Evolutionary conservation across 2,888 invertebrate genomes (phyloP).

Genomic region (Spicauda simplicius): DNA sequence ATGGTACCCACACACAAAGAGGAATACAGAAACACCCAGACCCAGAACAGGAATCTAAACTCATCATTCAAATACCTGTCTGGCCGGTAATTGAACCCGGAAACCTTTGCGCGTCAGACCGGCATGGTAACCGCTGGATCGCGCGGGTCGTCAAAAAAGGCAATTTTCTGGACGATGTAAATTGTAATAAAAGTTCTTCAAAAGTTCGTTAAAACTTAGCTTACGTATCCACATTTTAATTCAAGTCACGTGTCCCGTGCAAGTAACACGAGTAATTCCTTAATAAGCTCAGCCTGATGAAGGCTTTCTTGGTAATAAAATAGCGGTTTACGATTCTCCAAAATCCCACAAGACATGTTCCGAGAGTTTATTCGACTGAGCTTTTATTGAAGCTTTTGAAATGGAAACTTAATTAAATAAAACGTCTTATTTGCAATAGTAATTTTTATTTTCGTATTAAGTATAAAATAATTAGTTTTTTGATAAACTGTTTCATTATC

Average conservation of each 20-base stretch:
- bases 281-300: slow-evolving; percentile 7
- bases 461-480: too few species aligned
- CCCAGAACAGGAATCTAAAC: too few species aligned
- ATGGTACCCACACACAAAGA: too few species aligned
- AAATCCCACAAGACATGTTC: background rate
- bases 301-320: slow-evolving; percentile 6
- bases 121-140: too few species aligned
- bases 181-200: background rate
- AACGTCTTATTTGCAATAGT: background rate
- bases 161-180: too few species aligned
- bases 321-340: slow-evolving; percentile 12
- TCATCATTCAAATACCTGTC: too few species aligned
- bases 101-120: too few species aligned
- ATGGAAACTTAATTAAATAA: background rate
- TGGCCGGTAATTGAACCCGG: too few species aligned
- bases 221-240: background rate
- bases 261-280: slow-evolving; percentile 9
- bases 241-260: background rate
- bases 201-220: background rate
- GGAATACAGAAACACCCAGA: too few species aligned
- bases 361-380: background rate
- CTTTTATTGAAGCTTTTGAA: background rate
- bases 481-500: too few species aligned
- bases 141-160: too few species aligned
- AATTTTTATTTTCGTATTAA: too few species aligned